Conservation (phyloP, 2,888 invertebrate species). For the Lasioglossum villosulum region DNA sequence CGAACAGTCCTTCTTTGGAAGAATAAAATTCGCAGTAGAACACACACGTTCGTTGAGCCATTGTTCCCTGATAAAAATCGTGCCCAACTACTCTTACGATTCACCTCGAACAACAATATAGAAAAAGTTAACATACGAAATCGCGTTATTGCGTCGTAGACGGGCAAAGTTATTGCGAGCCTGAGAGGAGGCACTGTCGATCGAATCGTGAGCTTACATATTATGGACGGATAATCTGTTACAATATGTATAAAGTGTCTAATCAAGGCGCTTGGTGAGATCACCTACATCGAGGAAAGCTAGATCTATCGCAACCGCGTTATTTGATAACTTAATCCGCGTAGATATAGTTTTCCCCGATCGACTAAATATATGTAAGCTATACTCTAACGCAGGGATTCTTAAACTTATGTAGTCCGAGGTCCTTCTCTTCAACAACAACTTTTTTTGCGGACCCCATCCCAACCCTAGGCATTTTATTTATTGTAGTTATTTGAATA, state of each 20-base stretch:
- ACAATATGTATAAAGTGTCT: constrained; percentile 44
- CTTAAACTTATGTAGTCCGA: no score
- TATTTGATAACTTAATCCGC: neutral
- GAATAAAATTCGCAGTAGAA: constrained; percentile 37
- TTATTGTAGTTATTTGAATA: no score
- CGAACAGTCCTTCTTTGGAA: constrained; percentile 40
- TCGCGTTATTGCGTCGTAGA: constrained; percentile 23
- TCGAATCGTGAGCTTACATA: constrained; percentile 47
- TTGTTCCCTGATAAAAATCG: constrained; percentile 20
- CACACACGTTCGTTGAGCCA: constrained; percentile 26
- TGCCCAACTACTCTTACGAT: constrained; percentile 12
- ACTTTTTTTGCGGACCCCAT: no score
- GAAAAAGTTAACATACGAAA: constrained; percentile 45
- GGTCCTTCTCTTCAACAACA: no score
- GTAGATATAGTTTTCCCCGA: neutral
- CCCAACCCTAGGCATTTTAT: no score
- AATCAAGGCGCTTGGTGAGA: constrained; percentile 52
- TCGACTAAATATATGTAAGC: constrained; percentile 33
- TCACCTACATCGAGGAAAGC: constrained; percentile 53
- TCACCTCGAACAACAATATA: constrained; percentile 36
- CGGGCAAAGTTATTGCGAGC: constrained; percentile 28
- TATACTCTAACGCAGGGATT: constrained; percentile 37
- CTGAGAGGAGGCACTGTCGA: constrained; percentile 38
- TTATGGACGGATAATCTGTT: constrained; percentile 69
- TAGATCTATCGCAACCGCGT: constrained; percentile 26